Evolutionary conservation across 2,888 invertebrate genomes (phyloP), one percentile per base, ranked within the genome.

Genomic region (Ecdyonurus torrentis): DNA sequence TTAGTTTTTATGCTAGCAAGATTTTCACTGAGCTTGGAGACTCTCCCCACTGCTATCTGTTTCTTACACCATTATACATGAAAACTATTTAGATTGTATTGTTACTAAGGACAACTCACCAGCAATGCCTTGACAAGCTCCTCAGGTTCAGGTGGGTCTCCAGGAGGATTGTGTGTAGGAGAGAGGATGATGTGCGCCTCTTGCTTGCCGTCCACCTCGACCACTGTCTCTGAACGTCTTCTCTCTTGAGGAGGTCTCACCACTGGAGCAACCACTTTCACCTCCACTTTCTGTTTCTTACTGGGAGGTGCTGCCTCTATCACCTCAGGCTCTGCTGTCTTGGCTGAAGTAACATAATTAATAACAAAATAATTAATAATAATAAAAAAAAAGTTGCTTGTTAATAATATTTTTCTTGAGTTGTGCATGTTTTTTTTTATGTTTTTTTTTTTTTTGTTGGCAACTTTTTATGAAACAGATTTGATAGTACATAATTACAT

Each of bases 131-230:
- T 91, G 65, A 96, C 87, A 25, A 97, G 80, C 70, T 94, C 93
- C 71, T 96, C 94, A 0, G 95, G 89, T 76, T 96, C 92, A 1
- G 93, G 92, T 1, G 92, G 90, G 72, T 93, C 92, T 1, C 88
- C 88, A 0, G 84, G 84, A 0, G 89, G 89, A 19, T 64, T 61
- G 5, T 87, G 83, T 70, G 83, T 84, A 0, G 91, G 91, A 71
- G 91, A 90, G 63, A 89, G 77, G 22, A 86, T 87, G 2, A 84
- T 83, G 70, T 87, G 87, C 0, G 86, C 82, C 71, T 89, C 89
- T 65, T 87, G 83, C 67, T 83, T 85, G 22, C 89, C 87, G 70
- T 87, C 87, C 3, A 81, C 77, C 74, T 81, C 76, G 19, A 77
- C 68, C 61, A 69, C 69, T 18, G 60, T 58, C 62, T 66, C 59